Evolutionary conservation across 2,113 vertebrate species (phyloP), one percentile per base, ranked within the genome.

Genomic region (Dolichotis patagonum): DNA sequence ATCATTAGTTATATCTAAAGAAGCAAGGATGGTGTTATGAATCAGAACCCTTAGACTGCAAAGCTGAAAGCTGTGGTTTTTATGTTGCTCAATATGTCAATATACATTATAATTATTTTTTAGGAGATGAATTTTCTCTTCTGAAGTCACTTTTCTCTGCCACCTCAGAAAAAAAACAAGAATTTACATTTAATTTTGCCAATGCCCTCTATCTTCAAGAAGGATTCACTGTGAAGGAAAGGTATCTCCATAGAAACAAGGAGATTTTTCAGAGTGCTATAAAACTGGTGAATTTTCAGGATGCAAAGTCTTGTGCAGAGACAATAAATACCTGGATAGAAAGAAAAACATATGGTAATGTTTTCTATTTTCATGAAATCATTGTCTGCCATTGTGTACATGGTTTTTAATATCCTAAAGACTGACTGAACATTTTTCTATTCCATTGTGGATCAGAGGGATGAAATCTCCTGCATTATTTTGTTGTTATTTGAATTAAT

Each of bases 291-390:
- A 94, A 98, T 98, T 99, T 99, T 98, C 98, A 98, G 98, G 97
- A 98, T 97, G 96, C 98, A 95, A 97, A 98, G 95, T 90, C 98
- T 97, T 98, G 98, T 92, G 98, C 97, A 20, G 97, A 99, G 97
- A 97, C 97, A 98, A 99, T 98, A 98, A 99, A 92, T 98, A 98
- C 98, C 98, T 99, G 99, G 99, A 98, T 98, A 94, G 98, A 99
- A 98, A 99, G 97, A 97, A 98, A 99, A 98, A 99, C 99, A 98
- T 98, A 99, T 98, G 99, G 99, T 99, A 98, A 99, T 98, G 94
- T 94, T 98, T 95, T 16, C 49, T 78, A 97, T 92, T 98, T 98
- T 95, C 85, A 49, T 85, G 35, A 83, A 93, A 93, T 94, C n/a
- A 54, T 97, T 98, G 93, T 97, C 96, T 97, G 88, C 94, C 82